Percentiles rank a stretch among this genome's conserved stretches.
phyloP scores from a whole-genome alignment of 2,113 vertebrate species.

The Macrotis lagotis region DNA sequence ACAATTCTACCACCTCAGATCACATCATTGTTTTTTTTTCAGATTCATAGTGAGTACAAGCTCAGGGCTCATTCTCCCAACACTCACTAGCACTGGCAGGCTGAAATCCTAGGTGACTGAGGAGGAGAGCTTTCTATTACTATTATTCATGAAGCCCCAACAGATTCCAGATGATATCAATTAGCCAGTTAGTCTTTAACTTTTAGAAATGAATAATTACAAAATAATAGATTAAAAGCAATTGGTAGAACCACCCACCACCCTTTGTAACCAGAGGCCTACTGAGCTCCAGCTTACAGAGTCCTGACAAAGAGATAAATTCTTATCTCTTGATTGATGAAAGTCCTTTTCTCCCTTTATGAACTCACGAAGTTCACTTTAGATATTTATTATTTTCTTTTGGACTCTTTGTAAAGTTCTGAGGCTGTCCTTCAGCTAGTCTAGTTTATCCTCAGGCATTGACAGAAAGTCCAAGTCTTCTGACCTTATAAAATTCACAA shows the following conservation, averaged over 20 bases:
- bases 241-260: background rate
- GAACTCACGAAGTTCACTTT: background rate
- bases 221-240: background rate
- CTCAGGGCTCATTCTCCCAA: too few relatives aligned
- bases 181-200: background rate
- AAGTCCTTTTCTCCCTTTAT: background rate
- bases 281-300: background rate
- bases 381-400: background rate
- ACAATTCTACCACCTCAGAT: background rate
- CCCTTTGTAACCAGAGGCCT: background rate
- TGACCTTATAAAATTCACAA: background rate
- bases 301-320: background rate
- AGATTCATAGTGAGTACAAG: background rate
- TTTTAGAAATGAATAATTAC: background rate
- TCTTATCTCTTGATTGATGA: background rate
- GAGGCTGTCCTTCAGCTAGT: background rate
- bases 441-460: background rate
- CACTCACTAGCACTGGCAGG: background rate
- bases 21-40: background rate
- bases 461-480: background rate
- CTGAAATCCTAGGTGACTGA: background rate
- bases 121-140: background rate
- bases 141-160: background rate
- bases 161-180: background rate
- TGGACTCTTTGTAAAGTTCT: background rate